Evolutionary conservation across 2,888 invertebrate genomes (phyloP), one percentile per base, ranked within the genome.

Genomic region (Anaspis maculata): DNA sequence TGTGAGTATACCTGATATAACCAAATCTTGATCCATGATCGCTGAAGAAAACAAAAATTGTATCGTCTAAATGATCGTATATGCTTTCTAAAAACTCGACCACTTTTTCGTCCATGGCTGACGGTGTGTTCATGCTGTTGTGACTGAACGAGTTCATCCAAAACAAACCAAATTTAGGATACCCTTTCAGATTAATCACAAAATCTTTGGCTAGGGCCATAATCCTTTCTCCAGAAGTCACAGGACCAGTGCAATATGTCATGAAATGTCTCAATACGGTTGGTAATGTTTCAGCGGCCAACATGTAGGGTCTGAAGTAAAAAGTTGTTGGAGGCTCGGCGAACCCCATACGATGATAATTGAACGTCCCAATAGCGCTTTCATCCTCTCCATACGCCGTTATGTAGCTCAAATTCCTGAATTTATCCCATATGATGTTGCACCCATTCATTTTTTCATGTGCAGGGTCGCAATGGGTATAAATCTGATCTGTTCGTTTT

Each of bases 341-440:
- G 54, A 90, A 91, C 1, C 84, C 84, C 16, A 69, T 63, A 52
- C 82, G 82, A n/a, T 72, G 58, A 45, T 77, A 84, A 52, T 82
- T 83, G 56, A 86, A 87, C 0, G 86, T 86, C 29, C 79, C 79
- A 3, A 88, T 79, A 1, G 57, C 51, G 0, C 79, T 69, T 35
- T 77, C 76, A 58, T 90, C 90, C 67, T 90, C 89, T 0, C 77
- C 83, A 48, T 83, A 87, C 3, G 79, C 82, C 0, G 89, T 90
- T 0, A 77, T 72, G 59, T 85, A 90, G 15, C 83, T 82, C 3
- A 70, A 64, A 3, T 76, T 61, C 36, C 74, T 73, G 54, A 79
- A 92, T 41, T 74, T 71, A 44, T 78, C 77, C 91, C 91, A 92
- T 19, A 90, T 69, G 33, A 89, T 71, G 1, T 79, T 72, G 50